A percentile compares a stretch with the other conserved stretches of the same genome.
phyloP scores from a whole-genome alignment of 1,140 invertebrate genomes.

The Bombus picipes region DNA sequence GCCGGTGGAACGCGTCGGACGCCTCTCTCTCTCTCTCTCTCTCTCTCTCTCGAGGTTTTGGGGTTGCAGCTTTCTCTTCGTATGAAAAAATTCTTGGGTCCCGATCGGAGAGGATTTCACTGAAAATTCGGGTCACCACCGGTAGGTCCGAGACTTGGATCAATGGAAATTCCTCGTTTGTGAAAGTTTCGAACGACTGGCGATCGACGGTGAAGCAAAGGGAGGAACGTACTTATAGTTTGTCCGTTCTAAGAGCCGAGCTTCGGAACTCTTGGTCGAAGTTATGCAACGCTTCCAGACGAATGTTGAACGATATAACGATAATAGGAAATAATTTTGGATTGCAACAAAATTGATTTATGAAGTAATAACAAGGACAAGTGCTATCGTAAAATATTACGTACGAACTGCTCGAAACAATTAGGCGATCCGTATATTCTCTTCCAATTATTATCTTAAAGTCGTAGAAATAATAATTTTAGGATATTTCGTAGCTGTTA shows the following conservation, averaged over 20 bases:
- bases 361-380: not conserved
- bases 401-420: not conserved
- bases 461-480: not conserved
- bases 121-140: slow-evolving; percentile 21
- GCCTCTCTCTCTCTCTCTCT: not conserved
- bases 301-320: too few species aligned
- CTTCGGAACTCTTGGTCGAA: accelerated
- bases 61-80: slow-evolving; percentile 60
- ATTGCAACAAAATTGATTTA: not conserved
- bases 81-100: slow-evolving; percentile 48
- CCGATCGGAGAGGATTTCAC: slow-evolving; percentile 30
- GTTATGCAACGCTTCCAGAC: not conserved
- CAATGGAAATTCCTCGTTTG: not conserved
- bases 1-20: not conserved
- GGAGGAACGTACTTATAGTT: too few species aligned
- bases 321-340: not conserved
- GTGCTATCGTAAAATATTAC: too few species aligned
- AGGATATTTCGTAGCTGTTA: not conserved
- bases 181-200: slow-evolving; percentile 13
- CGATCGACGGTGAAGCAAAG: too few species aligned
- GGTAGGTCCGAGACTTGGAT: not conserved
- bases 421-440: not conserved
- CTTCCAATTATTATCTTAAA: not conserved
- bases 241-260: not conserved
- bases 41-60: not conserved